Base-by-base conservation (phyloP, 2,888 invertebrate genomes). In the Lottia gigantea region DNA sequence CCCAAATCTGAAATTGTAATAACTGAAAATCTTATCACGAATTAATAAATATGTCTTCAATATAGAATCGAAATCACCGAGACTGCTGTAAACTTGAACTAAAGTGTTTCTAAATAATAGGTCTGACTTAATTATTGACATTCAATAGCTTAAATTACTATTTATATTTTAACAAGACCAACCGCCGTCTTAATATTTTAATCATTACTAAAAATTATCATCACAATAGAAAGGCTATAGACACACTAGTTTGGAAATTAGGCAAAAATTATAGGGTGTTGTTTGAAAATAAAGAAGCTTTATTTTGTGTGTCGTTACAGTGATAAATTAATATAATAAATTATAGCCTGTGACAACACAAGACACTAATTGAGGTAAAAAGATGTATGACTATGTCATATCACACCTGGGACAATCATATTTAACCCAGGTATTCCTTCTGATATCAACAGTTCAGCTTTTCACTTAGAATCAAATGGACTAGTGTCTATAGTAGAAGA, bases 251-350 rank as follows among this genome's bases (percentile, higher is more conserved):
- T 40, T 31, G 11, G 11, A 23, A 55, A 55, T 55, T 55, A 23
- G 55, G 19, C 55, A 23, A 55, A 55, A 55, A 19, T 55, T 55
- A 14, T 23, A 19, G 55, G 16, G 3, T 23, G 12, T 55, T 55
- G 55, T 55, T 55, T 55, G 19, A 15, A 55, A 55, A 55, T 55
- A 55, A 55, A 55, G 55, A 55, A 55, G 55, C 55, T 55, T 55
- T 55, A 23, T 55, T 19, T 55, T 55, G 55, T 23, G 19, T 55
- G 55, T 23, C 55, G 55, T 55, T 55, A 55, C 55, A 12, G 64
- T 69, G 69, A 69, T 69, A 64, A 69, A 69, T 69, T 69, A 64
- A 69, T 69, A 69, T 65, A 64, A 69, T 69, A 69, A 69, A 69
- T 69, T 69, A 65, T 63, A 40, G 40, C 69, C 31, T 26, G 46